Evolutionary conservation across 2,888 invertebrate genomes (phyloP), one percentile per base, ranked within the genome.

Genomic region (Apantesis nais): DNA sequence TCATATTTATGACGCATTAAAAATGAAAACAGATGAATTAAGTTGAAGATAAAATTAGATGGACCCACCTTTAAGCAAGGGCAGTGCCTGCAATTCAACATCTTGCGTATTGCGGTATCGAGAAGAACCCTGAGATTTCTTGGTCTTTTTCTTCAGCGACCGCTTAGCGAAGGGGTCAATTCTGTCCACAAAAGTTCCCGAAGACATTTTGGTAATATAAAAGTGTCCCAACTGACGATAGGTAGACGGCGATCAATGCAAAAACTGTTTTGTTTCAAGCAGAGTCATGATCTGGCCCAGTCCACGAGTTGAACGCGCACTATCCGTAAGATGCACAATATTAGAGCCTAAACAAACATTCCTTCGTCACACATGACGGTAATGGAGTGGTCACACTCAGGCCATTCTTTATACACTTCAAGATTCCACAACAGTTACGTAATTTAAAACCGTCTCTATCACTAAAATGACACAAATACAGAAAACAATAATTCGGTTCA

Each of bases 121-220:
- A 81, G 99, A 99, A 87, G 99, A 99, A 88, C 99, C 99, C 96
- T 99, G 99, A 92, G 99, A 99, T 96, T 99, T 98, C 96, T 99
- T 99, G 91, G 98, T 98, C 96, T 99, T 99, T 96, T 99, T 99
- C 96, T 99, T 99, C 89, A 99, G 95, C 89, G 99, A 99, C 93
- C 99, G 97, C 96, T 99, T 99, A 87, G 98, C 98, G 96, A 99
- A 99, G 89, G 99, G 99, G 96, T 99, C 99, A 96, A 99, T 99
- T 95, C 99, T 98, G 97, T 99, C 99, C 96, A 99, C 99, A 96
- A 99, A 98, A 94, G 98, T 97, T 96, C 97, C 97, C 96, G 98
- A 97, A 95, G 95, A 95, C 97, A 96, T 96, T 92, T 95, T 95
- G 93, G 88, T 88, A 90, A 89, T 93, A 90, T 89, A 91, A 91